Evolutionary conservation across 2,113 vertebrate genomes (phyloP).

Genomic region (Guaruba guarouba): DNA sequence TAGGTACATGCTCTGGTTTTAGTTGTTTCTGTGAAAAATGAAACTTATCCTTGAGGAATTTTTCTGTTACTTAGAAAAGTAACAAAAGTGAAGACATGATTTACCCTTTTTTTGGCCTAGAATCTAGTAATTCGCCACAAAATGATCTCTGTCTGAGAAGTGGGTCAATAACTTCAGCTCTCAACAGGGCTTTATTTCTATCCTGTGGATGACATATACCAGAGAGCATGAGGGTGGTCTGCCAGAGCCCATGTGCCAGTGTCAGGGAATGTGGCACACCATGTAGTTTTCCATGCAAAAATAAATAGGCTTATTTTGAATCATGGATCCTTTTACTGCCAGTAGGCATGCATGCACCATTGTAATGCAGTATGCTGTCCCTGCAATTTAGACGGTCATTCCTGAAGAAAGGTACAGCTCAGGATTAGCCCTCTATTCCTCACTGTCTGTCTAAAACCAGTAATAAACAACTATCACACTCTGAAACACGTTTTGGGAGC

Average conservation of each 20-base stretch:
- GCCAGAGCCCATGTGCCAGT: background rate
- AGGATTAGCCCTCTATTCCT: background rate
- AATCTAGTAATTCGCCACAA: background rate
- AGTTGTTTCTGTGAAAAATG: slow-evolving; percentile 25
- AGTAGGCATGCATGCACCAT: fast-evolving
- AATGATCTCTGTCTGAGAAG: background rate
- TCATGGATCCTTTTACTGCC: background rate
- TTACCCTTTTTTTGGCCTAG: background rate
- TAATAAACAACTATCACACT: background rate
- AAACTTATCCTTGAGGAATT: background rate
- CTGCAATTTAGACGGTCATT: background rate
- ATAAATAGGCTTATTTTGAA: background rate
- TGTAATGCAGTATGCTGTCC: background rate
- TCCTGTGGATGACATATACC: background rate
- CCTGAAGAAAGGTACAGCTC: background rate
- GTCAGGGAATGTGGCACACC: background rate
- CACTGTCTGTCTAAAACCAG: background rate
- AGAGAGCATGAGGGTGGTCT: background rate
- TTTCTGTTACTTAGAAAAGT: background rate
- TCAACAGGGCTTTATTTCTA: background rate
- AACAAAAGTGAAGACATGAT: background rate
- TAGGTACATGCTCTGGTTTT: background rate
- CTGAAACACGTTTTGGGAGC: background rate
- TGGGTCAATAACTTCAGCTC: background rate
- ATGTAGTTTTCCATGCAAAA: background rate